These are phyloP conservation scores for Eurytoma adleriae DNA, from an alignment of 2,888 invertebrate species.

Conservation along the genomic window DNA sequence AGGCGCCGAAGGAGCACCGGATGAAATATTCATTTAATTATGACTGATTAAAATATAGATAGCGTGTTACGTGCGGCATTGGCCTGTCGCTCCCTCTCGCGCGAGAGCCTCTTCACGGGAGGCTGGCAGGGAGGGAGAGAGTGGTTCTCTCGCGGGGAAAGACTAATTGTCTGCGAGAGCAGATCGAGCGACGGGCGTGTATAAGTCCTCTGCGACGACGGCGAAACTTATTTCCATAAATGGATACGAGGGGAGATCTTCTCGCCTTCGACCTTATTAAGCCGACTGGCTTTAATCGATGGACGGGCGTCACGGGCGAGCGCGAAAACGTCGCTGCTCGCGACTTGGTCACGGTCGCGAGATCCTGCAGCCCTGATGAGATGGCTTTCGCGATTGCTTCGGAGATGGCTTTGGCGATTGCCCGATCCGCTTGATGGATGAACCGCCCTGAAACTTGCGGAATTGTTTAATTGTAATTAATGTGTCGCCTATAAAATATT, in stretches of 20 bases:
- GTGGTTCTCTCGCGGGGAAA: conserved; percentile 32
- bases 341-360: conserved; percentile 37
- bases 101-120: background rate
- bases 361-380: conserved; percentile 3
- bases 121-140: too few relatives aligned
- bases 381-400: conserved; percentile 7
- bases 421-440: background rate
- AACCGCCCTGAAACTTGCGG: background rate
- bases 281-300: conserved; percentile 51
- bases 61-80: conserved; percentile 69
- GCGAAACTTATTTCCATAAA: conserved; percentile 56
- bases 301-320: conserved; percentile 26
- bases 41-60: conserved; percentile 73
- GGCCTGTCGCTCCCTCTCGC: conserved; percentile 56
- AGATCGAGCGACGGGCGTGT: conserved; percentile 30
- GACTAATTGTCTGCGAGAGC: conserved; percentile 60
- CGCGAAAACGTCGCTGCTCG: background rate
- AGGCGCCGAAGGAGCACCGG: conserved; percentile 59
- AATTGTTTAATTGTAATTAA: background rate
- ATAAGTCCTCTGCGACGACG: conserved; percentile 18
- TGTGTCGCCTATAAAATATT: too few relatives aligned
- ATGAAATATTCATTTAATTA: conserved; percentile 74
- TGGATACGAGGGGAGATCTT: conserved; percentile 18
- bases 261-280: conserved; percentile 31
- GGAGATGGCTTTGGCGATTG: background rate